phyloP scores from a whole-genome alignment of 2,113 vertebrate genomes.

The Fulmarus glacialis region DNA sequence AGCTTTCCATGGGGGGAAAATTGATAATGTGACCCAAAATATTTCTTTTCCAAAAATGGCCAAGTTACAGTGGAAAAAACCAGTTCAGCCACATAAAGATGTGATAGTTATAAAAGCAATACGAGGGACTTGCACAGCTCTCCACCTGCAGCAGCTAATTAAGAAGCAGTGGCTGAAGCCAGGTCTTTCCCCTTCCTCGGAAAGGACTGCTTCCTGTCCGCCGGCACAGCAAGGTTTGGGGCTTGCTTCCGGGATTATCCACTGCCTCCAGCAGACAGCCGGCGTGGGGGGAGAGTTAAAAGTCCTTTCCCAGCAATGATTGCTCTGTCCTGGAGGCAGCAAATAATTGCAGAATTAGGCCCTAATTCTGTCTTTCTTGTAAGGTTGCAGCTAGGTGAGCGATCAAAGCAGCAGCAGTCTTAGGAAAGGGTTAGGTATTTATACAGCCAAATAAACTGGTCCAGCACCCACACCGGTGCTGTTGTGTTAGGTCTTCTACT shows the following conservation, averaged over 20 bases:
- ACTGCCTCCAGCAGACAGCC: neutral
- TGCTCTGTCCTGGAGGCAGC: neutral
- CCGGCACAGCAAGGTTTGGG: rapidly evolving
- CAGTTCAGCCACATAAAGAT: slow-evolving; percentile 55
- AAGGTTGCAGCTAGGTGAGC: neutral
- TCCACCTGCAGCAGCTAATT: slow-evolving; percentile 69
- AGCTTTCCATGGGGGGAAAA: slow-evolving; percentile 63
- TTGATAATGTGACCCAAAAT: slow-evolving; percentile 68
- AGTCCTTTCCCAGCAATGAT: neutral
- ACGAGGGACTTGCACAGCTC: slow-evolving; percentile 13
- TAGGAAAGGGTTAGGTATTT: neutral
- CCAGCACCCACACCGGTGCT: neutral
- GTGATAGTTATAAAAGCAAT: slow-evolving; percentile 59
- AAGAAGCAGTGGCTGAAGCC: slow-evolving; percentile 4
- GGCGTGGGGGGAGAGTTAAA: neutral
- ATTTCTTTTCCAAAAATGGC: slow-evolving; percentile 59
- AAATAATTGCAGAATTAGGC: neutral
- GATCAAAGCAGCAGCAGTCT: neutral
- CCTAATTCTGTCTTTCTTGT: neutral
- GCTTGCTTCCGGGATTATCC: neutral
- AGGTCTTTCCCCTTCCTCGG: neutral
- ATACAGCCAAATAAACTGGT: neutral
- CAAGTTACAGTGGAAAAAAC: slow-evolving; percentile 56
- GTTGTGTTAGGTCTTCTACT: neutral
- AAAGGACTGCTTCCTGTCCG: slow-evolving; percentile 16